Conservation (phyloP, 2,113 vertebrate genomes). For the Labeo catla region DNA sequence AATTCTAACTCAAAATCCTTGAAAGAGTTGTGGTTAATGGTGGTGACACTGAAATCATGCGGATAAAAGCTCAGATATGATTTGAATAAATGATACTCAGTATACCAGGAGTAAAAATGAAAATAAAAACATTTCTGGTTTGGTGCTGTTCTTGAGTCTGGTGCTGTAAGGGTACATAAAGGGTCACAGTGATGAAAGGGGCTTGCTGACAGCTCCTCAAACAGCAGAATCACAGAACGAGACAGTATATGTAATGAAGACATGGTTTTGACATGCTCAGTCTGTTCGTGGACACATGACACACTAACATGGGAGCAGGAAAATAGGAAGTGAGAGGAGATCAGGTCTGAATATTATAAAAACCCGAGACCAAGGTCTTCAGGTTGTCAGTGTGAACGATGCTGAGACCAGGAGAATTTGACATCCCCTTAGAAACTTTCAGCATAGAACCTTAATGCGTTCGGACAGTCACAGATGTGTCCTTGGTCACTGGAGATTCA, state of each 20-base stretch:
- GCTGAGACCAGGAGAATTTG: slow-evolving; percentile 50
- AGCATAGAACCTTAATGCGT: slow-evolving; percentile 57
- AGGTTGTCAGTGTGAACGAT: slow-evolving; percentile 45
- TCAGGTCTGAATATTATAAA: slow-evolving; percentile 53
- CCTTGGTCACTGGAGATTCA: slow-evolving; percentile 53
- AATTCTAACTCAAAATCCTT: too few species aligned
- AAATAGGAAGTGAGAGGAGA: slow-evolving; percentile 20
- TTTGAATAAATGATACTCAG: not conserved
- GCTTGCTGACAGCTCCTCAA: not conserved
- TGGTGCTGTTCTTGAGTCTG: not conserved
- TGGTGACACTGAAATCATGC: not conserved
- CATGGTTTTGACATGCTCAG: slow-evolving; percentile 40
- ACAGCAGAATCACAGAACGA: not conserved
- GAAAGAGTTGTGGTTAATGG: too few species aligned
- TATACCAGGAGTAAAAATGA: not conserved
- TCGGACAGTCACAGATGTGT: slow-evolving; percentile 64
- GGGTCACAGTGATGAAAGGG: not conserved
- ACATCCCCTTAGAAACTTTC: slow-evolving; percentile 30
- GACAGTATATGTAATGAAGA: slow-evolving; percentile 31
- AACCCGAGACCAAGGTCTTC: slow-evolving; percentile 42
- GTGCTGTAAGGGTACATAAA: not conserved
- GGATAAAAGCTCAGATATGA: not conserved
- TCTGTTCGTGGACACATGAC: slow-evolving; percentile 28
- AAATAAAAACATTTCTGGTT: not conserved
- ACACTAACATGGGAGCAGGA: slow-evolving; percentile 6